Evolutionary conservation across 2,888 invertebrate species (phyloP), one percentile per base, ranked within the genome.

Genomic region (Cloeon dipterum): DNA sequence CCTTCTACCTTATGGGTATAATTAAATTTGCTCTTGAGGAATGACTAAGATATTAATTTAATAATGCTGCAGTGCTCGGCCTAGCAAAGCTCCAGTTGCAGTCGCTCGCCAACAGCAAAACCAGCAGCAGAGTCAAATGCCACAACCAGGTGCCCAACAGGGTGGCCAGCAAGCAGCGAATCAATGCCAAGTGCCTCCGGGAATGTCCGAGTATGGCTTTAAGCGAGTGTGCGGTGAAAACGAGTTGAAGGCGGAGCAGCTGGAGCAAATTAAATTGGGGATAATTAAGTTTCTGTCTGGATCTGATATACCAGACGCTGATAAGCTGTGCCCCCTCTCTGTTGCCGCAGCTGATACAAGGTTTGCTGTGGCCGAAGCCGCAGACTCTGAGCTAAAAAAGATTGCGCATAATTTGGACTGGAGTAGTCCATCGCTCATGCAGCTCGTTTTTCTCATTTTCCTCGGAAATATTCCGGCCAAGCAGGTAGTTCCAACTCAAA

Each of bases 261-360:
- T 89, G 37, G 88, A 89, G 59, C 72, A 72, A 65, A 64, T 69
- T 3, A 83, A 83, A 56, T 56, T 77, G 44, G 77, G 77, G 20
- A 70, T 81, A 46, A 73, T 89, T 3, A 79, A 78, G 49, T 82
- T 91, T 49, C 62, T 91, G 38, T 69, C 74, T 34, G 68, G 73
- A 44, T 82, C 82, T 35, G 66, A 83, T 26, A 77, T 86, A 47
- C 63, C 68, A 19, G 73, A 75, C 47, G 65, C 68, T 18, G 79
- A 82, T 40, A 68, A 78, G 20, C 62, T 85, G 17, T 58, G 77
- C 42, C 75, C 81, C 38, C 61, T 86, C 40, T 71, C 89, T 7
- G 71, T 91, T 5, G 88, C 82, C 2, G 78, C 85, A 0, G 75
- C 89, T 0, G 91, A 91, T 51, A 82, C 86, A 0, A 63, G 89